Percentiles rank a stretch among this genome's conserved stretches.
Evolutionary conservation across 2,797 vertebrate genomes (phyloP).

Genomic region (Pipistrellus nathusii): DNA sequence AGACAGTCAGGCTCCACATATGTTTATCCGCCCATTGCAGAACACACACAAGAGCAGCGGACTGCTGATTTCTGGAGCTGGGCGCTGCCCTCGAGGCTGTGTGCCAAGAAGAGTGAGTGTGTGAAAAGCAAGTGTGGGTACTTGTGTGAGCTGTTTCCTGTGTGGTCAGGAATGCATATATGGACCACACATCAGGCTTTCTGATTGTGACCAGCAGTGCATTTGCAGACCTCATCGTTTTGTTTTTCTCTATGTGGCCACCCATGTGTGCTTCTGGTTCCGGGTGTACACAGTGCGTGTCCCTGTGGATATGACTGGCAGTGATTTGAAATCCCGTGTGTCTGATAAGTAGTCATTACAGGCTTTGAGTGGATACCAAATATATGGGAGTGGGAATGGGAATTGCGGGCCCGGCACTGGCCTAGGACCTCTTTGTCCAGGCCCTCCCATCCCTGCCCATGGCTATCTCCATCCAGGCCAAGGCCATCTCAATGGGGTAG

Average conservation of each 20-base stretch:
- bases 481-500: neutral
- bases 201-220: neutral
- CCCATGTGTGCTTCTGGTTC: neutral
- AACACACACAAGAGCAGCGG: neutral
- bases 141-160: neutral
- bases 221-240: neutral
- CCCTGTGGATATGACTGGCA: neutral
- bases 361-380: neutral
- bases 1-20: neutral
- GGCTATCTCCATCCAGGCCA: neutral
- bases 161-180: neutral
- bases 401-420: neutral
- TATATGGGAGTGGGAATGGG: neutral
- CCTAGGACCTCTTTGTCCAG: neutral
- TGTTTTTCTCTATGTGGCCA: neutral
- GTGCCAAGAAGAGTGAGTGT: neutral
- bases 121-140: neutral
- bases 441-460: neutral
- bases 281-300: neutral
- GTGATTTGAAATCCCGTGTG: neutral
- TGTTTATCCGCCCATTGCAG: neutral
- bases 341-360: neutral
- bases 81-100: neutral
- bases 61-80: neutral
- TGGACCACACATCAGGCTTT: neutral